phyloP scores from a whole-genome alignment of 1,140 invertebrate genomes.

The Oreohelix idahoensis region DNA sequence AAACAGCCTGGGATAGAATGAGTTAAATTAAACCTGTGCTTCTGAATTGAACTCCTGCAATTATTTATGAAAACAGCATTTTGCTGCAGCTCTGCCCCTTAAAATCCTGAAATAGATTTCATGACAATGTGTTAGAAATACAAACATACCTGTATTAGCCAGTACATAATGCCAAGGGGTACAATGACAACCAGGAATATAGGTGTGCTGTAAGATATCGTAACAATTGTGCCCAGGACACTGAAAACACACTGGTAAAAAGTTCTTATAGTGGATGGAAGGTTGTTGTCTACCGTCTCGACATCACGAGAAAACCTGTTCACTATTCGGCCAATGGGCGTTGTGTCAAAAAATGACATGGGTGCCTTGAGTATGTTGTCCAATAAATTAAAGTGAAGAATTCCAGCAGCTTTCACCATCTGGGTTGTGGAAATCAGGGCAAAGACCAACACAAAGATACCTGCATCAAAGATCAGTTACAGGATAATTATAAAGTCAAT shows the following conservation, averaged over 20 bases:
- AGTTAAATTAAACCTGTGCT: no score
- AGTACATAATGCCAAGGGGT: conserved; percentile 45
- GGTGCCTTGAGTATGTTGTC: conserved; percentile 74
- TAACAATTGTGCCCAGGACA: conserved; percentile 85
- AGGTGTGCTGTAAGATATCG: conserved; percentile 83
- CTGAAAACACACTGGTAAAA: conserved; percentile 63
- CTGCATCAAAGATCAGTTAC: conserved; percentile 41
- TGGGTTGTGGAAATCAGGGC: conserved; percentile 51
- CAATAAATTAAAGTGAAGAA: conserved; percentile 85
- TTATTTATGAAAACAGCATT: no score
- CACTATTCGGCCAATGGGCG: conserved; percentile 77
- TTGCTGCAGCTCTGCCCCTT: no score
- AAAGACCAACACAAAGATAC: conserved; percentile 52
- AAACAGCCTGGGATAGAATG: no score
- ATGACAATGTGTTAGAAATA: no score
- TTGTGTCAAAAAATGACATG: conserved; percentile 79
- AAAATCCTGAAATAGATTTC: no score
- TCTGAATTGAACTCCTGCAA: no score
- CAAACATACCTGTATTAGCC: conserved; percentile 41
- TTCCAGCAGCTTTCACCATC: conserved; percentile 78
- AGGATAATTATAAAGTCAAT: background rate
- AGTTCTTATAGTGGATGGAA: conserved; percentile 56
- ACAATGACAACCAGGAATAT: conserved; percentile 71
- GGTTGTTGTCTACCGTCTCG: conserved; percentile 61
- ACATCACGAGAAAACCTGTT: conserved; percentile 78